phyloP scores from a whole-genome alignment of 2,113 vertebrate genomes.

The Stegastes partitus region DNA sequence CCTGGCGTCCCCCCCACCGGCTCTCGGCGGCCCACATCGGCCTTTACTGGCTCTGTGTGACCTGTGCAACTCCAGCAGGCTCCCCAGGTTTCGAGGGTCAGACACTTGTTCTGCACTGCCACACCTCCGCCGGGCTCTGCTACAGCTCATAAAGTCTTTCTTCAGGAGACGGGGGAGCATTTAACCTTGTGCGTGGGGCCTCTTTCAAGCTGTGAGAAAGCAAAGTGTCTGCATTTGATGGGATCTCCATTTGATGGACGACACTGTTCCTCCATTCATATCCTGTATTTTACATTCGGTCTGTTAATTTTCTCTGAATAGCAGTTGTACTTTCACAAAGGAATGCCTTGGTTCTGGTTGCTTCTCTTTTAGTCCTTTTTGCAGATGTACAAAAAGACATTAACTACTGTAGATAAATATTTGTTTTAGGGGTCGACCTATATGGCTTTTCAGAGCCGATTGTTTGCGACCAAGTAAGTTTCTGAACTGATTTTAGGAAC shows the following conservation, averaged over 20 bases:
- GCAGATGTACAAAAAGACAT: too few species aligned
- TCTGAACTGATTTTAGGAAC: too few species aligned
- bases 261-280: not conserved
- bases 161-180: conserved; percentile 33
- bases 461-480: too few species aligned
- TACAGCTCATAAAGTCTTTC: conserved; percentile 62
- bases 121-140: conserved; percentile 30
- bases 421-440: too few species aligned
- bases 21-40: conserved; percentile 33
- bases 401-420: too few species aligned
- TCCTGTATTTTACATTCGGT: conserved; percentile 24
- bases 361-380: too few species aligned
- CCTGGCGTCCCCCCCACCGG: not conserved
- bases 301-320: conserved; percentile 17
- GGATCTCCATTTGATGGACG: conserved; percentile 36
- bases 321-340: too few species aligned
- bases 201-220: conserved; percentile 47
- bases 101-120: conserved; percentile 42
- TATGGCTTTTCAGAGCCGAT: too few species aligned
- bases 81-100: conserved; percentile 20
- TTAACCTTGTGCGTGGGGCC: conserved; percentile 48
- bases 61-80: conserved; percentile 20
- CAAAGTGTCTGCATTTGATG: conserved; percentile 30
- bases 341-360: too few species aligned
- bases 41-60: conserved; percentile 12